phyloP scores from a whole-genome alignment of 1,140 invertebrate species.

The Mercenaria mercenaria region DNA sequence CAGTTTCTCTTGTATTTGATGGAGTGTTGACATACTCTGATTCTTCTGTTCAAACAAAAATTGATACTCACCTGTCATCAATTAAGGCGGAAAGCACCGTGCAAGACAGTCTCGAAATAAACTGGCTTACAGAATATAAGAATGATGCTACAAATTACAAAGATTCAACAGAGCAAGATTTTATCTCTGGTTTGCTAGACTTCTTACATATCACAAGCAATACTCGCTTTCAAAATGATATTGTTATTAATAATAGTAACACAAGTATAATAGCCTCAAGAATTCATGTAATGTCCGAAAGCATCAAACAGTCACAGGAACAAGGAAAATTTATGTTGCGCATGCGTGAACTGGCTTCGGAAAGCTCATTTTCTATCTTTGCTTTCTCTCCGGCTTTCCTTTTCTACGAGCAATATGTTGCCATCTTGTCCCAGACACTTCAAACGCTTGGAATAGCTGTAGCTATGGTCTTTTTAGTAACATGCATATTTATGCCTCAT shows the following conservation, averaged over 20 bases:
- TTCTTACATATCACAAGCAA: slow-evolving; percentile 86
- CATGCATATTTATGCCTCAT: slow-evolving; percentile 98
- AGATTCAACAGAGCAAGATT: slow-evolving; percentile 87
- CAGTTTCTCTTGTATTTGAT: slow-evolving; percentile 50
- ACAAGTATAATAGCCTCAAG: slow-evolving; percentile 91
- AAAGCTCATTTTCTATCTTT: slow-evolving; percentile 72
- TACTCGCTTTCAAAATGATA: slow-evolving; percentile 90
- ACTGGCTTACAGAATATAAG: slow-evolving; percentile 57
- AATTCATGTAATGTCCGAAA: slow-evolving; percentile 74
- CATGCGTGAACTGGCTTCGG: slow-evolving; percentile 73
- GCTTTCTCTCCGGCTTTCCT: slow-evolving; percentile 79
- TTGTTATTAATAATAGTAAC: slow-evolving; percentile 92
- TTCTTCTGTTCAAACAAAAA: neutral
- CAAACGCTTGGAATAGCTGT: slow-evolving; percentile 98
- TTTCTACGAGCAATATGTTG: slow-evolving; percentile 91
- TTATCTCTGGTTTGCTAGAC: slow-evolving; percentile 92
- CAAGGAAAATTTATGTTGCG: slow-evolving; percentile 78
- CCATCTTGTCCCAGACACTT: slow-evolving; percentile 96
- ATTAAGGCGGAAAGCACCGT: neutral
- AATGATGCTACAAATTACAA: neutral
- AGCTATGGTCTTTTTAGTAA: slow-evolving; percentile 97
- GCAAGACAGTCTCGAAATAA: slow-evolving; percentile 35
- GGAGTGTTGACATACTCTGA: slow-evolving; percentile 22
- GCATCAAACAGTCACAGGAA: slow-evolving; percentile 69
- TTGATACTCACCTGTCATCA: slow-evolving; percentile 2